Evolutionary conservation across 1,140 invertebrate genomes (phyloP), one percentile per base, ranked within the genome.

Genomic region (Helicoverpa armigera): DNA sequence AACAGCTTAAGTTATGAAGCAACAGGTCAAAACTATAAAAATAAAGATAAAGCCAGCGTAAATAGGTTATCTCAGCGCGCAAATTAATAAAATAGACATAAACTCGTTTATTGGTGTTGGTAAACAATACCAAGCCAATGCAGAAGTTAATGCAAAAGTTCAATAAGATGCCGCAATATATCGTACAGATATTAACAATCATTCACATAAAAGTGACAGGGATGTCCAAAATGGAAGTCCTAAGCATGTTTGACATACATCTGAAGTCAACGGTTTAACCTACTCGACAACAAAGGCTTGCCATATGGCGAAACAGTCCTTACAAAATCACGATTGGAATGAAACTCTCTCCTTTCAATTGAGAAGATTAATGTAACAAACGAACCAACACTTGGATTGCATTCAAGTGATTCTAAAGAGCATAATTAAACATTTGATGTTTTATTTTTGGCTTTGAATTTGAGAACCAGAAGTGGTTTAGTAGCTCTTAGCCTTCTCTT

Each of bases 391-490:
- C 43, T 48, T 16, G 16, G 69, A 72, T 54, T 31, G 48, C 74
- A 65, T 76, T 77, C 48, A 77, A 77, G 61, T 65, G 75, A 77
- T 65, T 77, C 60, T 60, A 53, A 54, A 65, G 74, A 67, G 51
- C 23, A 16, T 35, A 58, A 79, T 79, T 53, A 70, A 79, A 58
- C 31, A 29, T 54, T 54, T 69, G 54, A 74, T 74, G 72, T 78
- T 54, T 23, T 79, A 79, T 79, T 79, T 79, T 70, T 58, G 43
- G 76, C 48, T 70, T 18, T 10, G 61, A 69, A 78, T 67, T 65
- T 54, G 13, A 18, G 43, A 75, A 48, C 58, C 53, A 69, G 1
- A 43, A 69, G 65, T 58, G 54, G 43, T 50, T 31, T 35, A 69
- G 65, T 48, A 69, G 43, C 65, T 69, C 65, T 69, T 69, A 23